Conservation (phyloP, 2,113 vertebrate genomes). For the Aegithalos caudatus region DNA sequence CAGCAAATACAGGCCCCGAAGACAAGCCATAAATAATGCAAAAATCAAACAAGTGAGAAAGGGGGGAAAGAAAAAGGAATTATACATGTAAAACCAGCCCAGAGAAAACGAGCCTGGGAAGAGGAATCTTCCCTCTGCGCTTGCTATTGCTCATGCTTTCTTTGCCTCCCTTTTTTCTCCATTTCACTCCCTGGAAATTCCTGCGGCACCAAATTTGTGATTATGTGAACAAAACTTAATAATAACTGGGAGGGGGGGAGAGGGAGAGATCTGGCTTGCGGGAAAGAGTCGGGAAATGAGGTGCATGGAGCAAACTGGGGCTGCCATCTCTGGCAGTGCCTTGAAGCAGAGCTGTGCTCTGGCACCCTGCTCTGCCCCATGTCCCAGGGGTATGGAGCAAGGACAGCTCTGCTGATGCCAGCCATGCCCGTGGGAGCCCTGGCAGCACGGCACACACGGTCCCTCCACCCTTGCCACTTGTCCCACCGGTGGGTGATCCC, state of each 20-base stretch:
- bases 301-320: background rate
- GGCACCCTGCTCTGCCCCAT: background rate
- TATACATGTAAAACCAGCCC: background rate
- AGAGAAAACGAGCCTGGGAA: background rate
- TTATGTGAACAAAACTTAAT: background rate
- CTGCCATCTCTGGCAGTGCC: accelerated
- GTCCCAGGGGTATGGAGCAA: background rate
- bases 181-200: background rate
- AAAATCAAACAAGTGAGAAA: constrained; percentile 52
- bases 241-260: background rate
- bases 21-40: constrained; percentile 69
- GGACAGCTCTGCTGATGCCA: background rate
- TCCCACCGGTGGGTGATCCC: accelerated
- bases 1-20: constrained; percentile 54
- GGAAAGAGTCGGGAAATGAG: background rate
- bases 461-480: background rate
- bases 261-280: background rate
- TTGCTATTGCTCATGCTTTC: background rate
- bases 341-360: background rate
- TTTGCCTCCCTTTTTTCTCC: background rate
- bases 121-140: background rate
- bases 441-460: background rate
- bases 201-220: background rate
- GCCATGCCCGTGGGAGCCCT: accelerated
- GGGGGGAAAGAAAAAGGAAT: background rate